Conservation (phyloP, 2,113 vertebrate species). For the Trochalopteron elliotii region DNA sequence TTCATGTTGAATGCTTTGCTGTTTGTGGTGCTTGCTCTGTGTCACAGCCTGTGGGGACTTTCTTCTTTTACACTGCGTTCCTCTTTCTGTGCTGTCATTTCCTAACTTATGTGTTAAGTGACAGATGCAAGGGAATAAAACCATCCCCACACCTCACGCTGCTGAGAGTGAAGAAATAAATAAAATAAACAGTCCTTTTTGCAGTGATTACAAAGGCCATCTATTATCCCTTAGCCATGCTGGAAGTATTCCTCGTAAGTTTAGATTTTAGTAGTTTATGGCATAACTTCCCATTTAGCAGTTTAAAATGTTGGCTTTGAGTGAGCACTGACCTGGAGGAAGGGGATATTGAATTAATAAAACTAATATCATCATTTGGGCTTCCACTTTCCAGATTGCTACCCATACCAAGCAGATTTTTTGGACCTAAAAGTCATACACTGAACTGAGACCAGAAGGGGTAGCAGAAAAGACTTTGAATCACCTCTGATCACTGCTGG, state of each 20-base stretch:
- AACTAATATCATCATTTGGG: background rate
- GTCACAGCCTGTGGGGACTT: background rate
- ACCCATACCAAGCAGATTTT: background rate
- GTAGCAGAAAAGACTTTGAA: background rate
- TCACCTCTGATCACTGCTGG: background rate
- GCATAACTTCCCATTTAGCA: background rate
- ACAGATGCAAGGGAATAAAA: background rate
- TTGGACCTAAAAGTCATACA: background rate
- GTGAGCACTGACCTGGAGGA: background rate
- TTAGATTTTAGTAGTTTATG: background rate
- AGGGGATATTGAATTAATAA: background rate
- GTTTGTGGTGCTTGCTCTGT: background rate
- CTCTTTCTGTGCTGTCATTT: background rate
- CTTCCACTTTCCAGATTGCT: background rate
- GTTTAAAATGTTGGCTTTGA: background rate
- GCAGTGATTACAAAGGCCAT: background rate
- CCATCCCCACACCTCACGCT: background rate
- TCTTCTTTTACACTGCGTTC: rapidly evolving
- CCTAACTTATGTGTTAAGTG: background rate
- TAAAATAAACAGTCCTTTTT: background rate
- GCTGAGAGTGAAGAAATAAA: background rate
- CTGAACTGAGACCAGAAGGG: background rate
- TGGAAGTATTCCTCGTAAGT: background rate
- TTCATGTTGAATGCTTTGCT: background rate
- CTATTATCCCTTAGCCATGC: background rate